phyloP scores from a whole-genome alignment of 2,888 invertebrate species.

The Palloptera scutellata region DNA sequence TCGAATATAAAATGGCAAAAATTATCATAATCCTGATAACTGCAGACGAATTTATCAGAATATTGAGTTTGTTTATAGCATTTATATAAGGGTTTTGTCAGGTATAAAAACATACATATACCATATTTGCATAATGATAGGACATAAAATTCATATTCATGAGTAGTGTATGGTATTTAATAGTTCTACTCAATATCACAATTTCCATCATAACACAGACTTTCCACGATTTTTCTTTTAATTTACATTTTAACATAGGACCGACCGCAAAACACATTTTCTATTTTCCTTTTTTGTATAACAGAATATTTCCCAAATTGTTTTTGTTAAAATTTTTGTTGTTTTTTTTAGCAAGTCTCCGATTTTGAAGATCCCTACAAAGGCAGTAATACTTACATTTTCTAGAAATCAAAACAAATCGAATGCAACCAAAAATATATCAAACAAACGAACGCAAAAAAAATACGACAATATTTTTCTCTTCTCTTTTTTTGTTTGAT shows the following conservation, averaged over 20 bases:
- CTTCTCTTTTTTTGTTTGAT: no score
- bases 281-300: not conserved
- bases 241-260: not conserved
- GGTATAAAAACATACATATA: no score
- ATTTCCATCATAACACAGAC: not conserved
- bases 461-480: not conserved
- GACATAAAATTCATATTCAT: no score
- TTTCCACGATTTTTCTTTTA: not conserved
- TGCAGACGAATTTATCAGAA: no score
- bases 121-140: no score
- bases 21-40: no score
- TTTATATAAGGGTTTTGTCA: no score
- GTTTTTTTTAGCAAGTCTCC: slow-evolving; percentile 70
- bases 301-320: not conserved
- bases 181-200: no score
- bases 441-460: slow-evolving; percentile 24
- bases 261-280: not conserved
- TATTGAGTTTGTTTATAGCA: no score
- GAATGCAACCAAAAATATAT: slow-evolving; percentile 28
- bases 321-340: slow-evolving; percentile 1
- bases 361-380: slow-evolving; percentile 74
- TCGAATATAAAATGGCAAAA: no score
- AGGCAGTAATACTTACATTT: slow-evolving; percentile 88
- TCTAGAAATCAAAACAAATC: slow-evolving; percentile 66
- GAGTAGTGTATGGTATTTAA: no score